A percentile compares a stretch with the other conserved stretches of the same genome.
phyloP scores from a whole-genome alignment of 1,140 invertebrate species.

The Holcopasites calliopsidis region DNA sequence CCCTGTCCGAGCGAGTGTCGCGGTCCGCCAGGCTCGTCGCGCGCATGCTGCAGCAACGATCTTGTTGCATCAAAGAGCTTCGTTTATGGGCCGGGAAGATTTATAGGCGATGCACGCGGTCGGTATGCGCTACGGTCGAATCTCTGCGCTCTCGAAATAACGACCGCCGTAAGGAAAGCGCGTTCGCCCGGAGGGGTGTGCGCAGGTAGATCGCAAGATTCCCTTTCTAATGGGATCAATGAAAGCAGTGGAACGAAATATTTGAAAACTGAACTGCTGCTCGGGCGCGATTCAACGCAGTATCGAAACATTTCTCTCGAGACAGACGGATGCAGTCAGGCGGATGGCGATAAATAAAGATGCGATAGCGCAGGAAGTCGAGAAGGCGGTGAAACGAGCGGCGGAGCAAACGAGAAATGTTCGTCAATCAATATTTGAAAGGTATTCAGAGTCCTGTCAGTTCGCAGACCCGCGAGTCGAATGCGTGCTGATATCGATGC shows the following conservation, averaged over 20 bases:
- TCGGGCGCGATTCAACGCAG: not conserved
- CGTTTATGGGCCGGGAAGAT: constrained; percentile 77
- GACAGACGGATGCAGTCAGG: not conserved
- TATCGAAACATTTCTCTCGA: not conserved
- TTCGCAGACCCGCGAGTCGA: too few species aligned
- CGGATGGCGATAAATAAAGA: constrained; percentile 11
- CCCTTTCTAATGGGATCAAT: too few species aligned
- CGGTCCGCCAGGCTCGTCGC: constrained; percentile 63
- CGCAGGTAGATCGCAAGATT: constrained; percentile 28
- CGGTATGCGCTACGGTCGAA: constrained; percentile 64
- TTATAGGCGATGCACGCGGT: constrained; percentile 71
- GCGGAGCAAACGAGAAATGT: constrained; percentile 24
- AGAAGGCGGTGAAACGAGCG: not conserved
- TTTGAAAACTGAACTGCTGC: not conserved
- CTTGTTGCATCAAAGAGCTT: constrained; percentile 77
- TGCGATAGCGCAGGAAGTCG: not conserved
- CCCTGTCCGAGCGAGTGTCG: constrained; percentile 28
- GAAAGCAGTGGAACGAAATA: too few species aligned
- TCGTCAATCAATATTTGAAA: too few species aligned
- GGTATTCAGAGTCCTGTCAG: too few species aligned
- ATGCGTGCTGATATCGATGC: constrained; percentile 20
- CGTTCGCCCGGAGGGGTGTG: not conserved
- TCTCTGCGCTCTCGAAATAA: constrained; percentile 55
- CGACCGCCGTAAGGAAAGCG: constrained; percentile 4
- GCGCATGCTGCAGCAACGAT: constrained; percentile 74